Base-by-base conservation (phyloP, 2,888 invertebrate species). In the Eulithis prunata region DNA sequence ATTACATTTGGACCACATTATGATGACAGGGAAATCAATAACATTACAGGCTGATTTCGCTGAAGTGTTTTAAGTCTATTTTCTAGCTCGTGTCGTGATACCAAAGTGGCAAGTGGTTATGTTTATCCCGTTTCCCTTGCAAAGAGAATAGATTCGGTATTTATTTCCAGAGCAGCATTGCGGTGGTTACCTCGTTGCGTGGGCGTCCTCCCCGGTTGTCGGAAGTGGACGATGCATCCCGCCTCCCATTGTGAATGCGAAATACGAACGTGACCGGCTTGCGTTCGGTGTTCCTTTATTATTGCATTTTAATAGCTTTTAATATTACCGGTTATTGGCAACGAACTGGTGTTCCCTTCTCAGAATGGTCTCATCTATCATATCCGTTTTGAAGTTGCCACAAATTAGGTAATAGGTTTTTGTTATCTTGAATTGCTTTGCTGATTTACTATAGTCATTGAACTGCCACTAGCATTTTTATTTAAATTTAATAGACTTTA, bases 171-270 rank as follows among this genome's bases (percentile, higher is more conserved):
- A 56, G 60, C 57, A 41, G 62, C 62, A 64, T 61, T 64, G 69
- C 69, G 56, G 60, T 45, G 65, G 68, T 70, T 65, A 66, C 57
- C 66, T 62, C 60, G 66, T 62, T 64, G 77, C 74, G 78, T 77
- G 74, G 74, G 75, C 71, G 79, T 68, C 70, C 72, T 71, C 71
- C 69, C 72, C 75, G 66, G 65, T 68, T 78, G 82, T 82, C 86
- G 87, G 87, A 87, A 87, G 81, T 83, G 75, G 74, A 73, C 75
- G 76, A 66, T 71, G 78, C 81, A 80, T 83, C 81, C 80, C 80
- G 77, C 76, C 75, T 76, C 71, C 77, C 75, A 82, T 83, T 78
- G 79, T 82, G 83, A 79, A 86, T 84, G 81, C 79, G 78, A 83
- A 82, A 81, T 80, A 78, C 78, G 78, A 82, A 82, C 85, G 85